phyloP scores from a whole-genome alignment of 2,113 vertebrate genomes.

The Crotalus viridis region DNA sequence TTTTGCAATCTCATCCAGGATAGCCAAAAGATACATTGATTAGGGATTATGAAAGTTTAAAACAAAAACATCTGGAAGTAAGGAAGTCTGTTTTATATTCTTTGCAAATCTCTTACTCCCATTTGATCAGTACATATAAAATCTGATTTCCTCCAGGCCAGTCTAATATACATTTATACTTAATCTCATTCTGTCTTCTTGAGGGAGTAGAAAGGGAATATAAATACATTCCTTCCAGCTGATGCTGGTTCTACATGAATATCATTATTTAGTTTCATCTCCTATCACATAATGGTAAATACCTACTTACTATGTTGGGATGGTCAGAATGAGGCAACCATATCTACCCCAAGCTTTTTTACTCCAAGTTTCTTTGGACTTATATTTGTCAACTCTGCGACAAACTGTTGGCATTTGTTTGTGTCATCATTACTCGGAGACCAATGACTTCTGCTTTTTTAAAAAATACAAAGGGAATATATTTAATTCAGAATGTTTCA shows the following conservation, averaged over 20 bases:
- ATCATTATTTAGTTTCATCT: slow-evolving; percentile 41
- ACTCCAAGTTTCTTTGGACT: not conserved
- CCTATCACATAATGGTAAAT: slow-evolving; percentile 18
- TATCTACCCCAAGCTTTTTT: not conserved
- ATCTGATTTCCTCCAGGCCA: not conserved
- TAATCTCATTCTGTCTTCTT: slow-evolving; percentile 21
- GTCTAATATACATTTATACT: slow-evolving; percentile 16
- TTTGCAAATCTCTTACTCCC: not conserved
- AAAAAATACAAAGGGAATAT: not conserved
- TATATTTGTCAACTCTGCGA: not conserved
- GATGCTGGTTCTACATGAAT: slow-evolving; percentile 38
- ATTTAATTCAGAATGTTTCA: not conserved
- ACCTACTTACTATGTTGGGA: slow-evolving; percentile 38
- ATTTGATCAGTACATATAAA: not conserved
- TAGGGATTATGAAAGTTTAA: not conserved
- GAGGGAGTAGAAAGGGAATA: slow-evolving; percentile 19
- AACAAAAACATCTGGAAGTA: not conserved
- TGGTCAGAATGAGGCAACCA: not conserved
- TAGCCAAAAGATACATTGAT: not conserved
- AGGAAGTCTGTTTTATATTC: not conserved
- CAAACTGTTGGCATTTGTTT: not conserved
- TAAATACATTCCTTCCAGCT: slow-evolving; percentile 20
- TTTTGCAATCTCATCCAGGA: not conserved
- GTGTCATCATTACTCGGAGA: not conserved
- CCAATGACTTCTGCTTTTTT: not conserved